Conservation (phyloP, 2,888 invertebrate genomes). For the Carterocephalus palaemon region DNA sequence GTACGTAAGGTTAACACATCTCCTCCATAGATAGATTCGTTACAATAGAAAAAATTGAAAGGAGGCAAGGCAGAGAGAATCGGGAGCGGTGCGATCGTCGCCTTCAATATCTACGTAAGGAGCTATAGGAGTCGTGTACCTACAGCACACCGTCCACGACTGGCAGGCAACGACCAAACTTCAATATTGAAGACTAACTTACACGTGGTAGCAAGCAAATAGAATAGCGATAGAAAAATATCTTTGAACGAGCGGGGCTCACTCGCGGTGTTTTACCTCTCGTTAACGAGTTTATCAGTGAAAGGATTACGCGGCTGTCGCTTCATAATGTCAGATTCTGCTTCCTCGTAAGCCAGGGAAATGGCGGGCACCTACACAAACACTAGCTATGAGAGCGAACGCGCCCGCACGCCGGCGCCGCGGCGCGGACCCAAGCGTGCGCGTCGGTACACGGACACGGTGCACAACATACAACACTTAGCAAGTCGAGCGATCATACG, state of each 20-base stretch:
- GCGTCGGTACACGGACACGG: conserved; percentile 61
- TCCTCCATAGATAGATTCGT: conserved; percentile 44
- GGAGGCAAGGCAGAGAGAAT: conserved; percentile 70
- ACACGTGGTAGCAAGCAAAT: conserved; percentile 76
- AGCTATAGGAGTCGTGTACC: conserved; percentile 47
- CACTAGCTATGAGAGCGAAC: conserved; percentile 73
- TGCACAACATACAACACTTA: conserved; percentile 74
- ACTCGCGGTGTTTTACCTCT: conserved; percentile 87
- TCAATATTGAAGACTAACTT: conserved; percentile 67
- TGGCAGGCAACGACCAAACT: conserved; percentile 74
- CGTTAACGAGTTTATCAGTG: conserved; percentile 98
- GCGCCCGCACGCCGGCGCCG: conserved; percentile 34
- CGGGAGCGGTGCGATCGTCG: conserved; percentile 73
- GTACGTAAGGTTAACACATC: conserved; percentile 51
- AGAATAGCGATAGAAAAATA: conserved; percentile 73
- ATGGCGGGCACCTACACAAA: conserved; percentile 95
- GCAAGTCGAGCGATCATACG: conserved; percentile 40
- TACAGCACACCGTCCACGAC: conserved; percentile 57
- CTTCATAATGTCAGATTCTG: conserved; percentile 99
- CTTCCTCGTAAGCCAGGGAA: conserved; percentile 98
- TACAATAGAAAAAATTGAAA: conserved; percentile 57
- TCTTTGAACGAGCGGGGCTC: conserved; percentile 61
- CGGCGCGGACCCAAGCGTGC: conserved; percentile 52
- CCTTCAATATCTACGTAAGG: conserved; percentile 65
- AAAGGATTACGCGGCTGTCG: conserved; percentile 98